These are phyloP conservation scores for Agapornis canus DNA, from an alignment of 2,797 vertebrate species.

Conservation along the genomic window DNA sequence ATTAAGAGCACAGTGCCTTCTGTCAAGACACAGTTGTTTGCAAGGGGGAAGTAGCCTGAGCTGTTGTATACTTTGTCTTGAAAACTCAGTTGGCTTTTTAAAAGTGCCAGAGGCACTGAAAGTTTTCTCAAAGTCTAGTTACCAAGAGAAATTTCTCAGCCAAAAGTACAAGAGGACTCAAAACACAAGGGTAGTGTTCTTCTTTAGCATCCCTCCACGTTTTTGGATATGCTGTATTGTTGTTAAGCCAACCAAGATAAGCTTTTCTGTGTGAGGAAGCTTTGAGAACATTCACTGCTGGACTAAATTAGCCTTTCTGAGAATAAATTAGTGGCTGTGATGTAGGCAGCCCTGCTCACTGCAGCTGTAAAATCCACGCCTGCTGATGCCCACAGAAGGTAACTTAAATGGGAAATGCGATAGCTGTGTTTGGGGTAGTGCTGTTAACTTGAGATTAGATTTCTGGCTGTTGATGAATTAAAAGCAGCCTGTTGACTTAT, in stretches of 20 bases:
- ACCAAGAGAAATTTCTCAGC: background rate
- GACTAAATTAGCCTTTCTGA: conserved; percentile 57
- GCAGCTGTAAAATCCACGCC: background rate
- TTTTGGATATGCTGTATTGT: conserved; percentile 48
- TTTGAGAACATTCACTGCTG: conserved; percentile 33
- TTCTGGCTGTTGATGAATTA: background rate
- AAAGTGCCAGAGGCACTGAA: background rate
- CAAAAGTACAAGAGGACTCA: background rate
- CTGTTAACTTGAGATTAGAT: background rate
- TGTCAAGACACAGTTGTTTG: background rate
- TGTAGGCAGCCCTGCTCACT: background rate
- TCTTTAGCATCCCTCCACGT: conserved; percentile 15
- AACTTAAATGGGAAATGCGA: background rate
- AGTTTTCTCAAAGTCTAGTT: conserved; percentile 11
- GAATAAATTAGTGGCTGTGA: background rate
- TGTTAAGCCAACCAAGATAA: conserved; percentile 61
- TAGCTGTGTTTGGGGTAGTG: background rate
- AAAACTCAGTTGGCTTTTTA: background rate
- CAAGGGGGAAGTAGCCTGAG: background rate
- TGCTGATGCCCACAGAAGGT: background rate
- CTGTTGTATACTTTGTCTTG: background rate
- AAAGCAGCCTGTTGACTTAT: background rate
- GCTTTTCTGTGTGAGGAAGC: conserved; percentile 41
- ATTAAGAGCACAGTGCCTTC: background rate
- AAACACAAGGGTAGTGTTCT: conserved; percentile 38